Conservation (phyloP, 2,797 vertebrate genomes). For the Eutrigla gurnardus region DNA sequence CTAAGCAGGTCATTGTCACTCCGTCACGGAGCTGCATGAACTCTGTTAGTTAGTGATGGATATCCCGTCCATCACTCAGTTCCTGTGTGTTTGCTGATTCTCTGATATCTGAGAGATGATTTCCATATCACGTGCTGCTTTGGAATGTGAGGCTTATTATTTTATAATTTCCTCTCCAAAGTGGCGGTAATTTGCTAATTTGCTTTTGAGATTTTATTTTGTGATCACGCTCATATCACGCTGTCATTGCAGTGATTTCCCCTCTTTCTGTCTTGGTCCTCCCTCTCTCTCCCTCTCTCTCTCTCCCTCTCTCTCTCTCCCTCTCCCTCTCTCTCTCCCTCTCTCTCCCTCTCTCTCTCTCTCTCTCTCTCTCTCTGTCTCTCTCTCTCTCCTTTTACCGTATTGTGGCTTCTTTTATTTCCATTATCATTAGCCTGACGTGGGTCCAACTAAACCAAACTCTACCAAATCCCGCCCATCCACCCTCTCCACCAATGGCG, state of each 20-base stretch:
- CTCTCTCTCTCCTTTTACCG: conserved; percentile 9
- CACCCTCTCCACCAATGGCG: conserved; percentile 81
- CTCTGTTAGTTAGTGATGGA: too few relatives aligned
- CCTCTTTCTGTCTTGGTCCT: conserved; percentile 29
- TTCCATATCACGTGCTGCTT: conserved; percentile 35
- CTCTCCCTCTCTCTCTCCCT: conserved; percentile 27
- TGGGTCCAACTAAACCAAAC: conserved; percentile 85
- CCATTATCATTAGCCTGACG: conserved; percentile 84
- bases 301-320: neutral
- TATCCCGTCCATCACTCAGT: too few relatives aligned
- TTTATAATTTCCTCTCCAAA: conserved; percentile 41
- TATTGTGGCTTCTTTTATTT: conserved; percentile 55
- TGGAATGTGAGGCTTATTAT: conserved; percentile 25
- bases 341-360: conserved; percentile 31
- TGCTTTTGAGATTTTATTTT: conserved; percentile 36
- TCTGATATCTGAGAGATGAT: neutral
- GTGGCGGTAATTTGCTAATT: conserved; percentile 18
- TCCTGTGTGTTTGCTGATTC: conserved; percentile 9
- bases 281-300: conserved; percentile 33
- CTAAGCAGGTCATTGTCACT: neutral
- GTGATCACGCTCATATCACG: conserved; percentile 53
- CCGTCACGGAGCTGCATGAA: neutral
- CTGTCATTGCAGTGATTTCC: conserved; percentile 58
- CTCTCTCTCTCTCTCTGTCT: neutral
- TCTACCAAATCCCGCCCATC: conserved; percentile 86